phyloP scores from a whole-genome alignment of 2,113 vertebrate species.

The Psilopsiagon aurifrons region DNA sequence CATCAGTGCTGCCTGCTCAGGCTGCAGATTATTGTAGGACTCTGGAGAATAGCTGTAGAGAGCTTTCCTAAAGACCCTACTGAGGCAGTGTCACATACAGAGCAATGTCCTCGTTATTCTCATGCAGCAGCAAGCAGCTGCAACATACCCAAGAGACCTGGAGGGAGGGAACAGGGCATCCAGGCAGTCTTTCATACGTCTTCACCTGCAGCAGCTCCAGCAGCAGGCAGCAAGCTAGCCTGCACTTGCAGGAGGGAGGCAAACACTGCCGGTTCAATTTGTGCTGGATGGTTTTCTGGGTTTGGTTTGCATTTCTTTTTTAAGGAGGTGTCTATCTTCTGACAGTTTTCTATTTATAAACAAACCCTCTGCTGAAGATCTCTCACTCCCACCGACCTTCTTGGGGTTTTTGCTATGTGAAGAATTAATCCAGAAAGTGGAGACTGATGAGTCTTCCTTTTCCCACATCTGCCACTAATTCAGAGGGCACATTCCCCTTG shows the following conservation, averaged over 20 bases:
- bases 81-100: background rate
- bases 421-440: background rate
- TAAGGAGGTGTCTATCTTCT: background rate
- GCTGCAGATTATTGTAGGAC: background rate
- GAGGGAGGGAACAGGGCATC: background rate
- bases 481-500: background rate
- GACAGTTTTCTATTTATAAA: background rate
- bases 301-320: background rate
- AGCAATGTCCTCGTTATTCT: background rate
- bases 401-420: background rate
- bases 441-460: background rate
- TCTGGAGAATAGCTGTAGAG: background rate
- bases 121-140: background rate
- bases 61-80: background rate
- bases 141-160: background rate
- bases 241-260: background rate
- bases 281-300: background rate
- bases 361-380: background rate
- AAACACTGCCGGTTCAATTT: background rate
- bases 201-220: background rate
- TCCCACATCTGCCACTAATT: background rate
- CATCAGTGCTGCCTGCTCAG: background rate
- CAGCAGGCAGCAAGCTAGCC: background rate
- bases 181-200: background rate
- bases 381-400: background rate